Conservation (phyloP, 2,113 vertebrate species). For the Neoarius graeffei region DNA sequence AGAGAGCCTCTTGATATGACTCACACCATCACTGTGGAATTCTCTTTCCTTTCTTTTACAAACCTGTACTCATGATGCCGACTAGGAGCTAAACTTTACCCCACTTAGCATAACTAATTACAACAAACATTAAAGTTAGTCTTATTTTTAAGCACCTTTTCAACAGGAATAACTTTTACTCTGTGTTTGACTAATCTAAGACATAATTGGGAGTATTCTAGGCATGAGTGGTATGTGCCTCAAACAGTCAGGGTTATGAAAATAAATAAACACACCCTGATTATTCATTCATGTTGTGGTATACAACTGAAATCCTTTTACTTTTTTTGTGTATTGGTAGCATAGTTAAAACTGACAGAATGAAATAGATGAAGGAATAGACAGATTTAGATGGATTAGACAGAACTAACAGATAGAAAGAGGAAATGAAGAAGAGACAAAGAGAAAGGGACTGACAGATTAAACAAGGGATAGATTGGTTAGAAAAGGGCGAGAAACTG, state of each 20-base stretch:
- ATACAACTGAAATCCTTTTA: background rate
- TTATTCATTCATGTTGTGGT: background rate
- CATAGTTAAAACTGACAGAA: background rate
- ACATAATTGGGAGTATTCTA: background rate
- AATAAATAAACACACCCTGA: background rate
- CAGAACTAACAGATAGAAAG: too few relatives aligned
- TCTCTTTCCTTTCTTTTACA: constrained; percentile 3
- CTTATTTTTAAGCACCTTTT: background rate
- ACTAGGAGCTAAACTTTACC: background rate
- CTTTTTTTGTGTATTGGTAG: background rate
- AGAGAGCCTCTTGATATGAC: background rate
- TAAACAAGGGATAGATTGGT: too few relatives aligned
- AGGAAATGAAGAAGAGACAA: background rate
- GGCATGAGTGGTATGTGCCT: background rate
- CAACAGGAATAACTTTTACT: background rate
- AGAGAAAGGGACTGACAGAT: background rate
- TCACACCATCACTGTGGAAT: background rate
- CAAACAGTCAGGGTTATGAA: background rate
- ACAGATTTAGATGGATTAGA: background rate
- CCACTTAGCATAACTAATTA: background rate
- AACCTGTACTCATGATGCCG: background rate
- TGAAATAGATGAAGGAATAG: background rate
- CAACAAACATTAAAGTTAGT: background rate
- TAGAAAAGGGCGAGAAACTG: too few relatives aligned
- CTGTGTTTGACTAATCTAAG: background rate